Percentiles rank a stretch among this genome's conserved stretches.
phyloP scores from a whole-genome alignment of 35 echinoderm and acorn worm genomes.

The Ophiothrix spiculata region DNA sequence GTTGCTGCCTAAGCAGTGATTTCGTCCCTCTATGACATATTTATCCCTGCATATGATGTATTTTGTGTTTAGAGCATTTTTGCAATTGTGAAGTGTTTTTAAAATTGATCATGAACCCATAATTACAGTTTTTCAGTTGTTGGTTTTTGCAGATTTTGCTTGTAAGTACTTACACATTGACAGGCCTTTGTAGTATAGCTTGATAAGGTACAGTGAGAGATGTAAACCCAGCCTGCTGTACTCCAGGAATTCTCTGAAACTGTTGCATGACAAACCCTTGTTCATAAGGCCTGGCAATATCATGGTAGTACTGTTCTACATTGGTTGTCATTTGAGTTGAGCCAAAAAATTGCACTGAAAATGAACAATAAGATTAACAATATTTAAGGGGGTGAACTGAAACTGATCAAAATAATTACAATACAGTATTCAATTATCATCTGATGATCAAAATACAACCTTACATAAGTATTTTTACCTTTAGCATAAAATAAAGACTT shows the following conservation, averaged over 20 bases:
- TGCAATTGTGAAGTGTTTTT: no score
- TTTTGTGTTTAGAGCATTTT: no score
- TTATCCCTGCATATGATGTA: no score
- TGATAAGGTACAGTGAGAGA: constrained; percentile 32
- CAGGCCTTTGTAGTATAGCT: constrained; percentile 31
- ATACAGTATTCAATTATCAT: no score
- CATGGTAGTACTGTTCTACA: constrained; percentile 37
- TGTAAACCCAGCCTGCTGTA: constrained; percentile 32
- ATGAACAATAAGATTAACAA: background rate
- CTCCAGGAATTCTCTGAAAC: constrained; percentile 55
- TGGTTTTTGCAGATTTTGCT: background rate
- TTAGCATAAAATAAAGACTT: no score
- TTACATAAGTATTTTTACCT: no score
- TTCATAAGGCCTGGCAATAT: constrained; percentile 21
- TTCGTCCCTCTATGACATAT: no score
- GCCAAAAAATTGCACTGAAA: constrained; percentile 23
- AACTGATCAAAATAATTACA: background rate
- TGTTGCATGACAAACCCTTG: constrained; percentile 48
- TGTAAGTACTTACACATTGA: constrained; percentile 37
- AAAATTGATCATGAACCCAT: no score
- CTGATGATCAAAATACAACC: no score
- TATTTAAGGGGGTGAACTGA: background rate
- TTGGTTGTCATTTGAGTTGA: constrained; percentile 43
- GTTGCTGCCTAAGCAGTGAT: no score
- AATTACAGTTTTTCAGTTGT: no score